Evolutionary conservation across 2,113 vertebrate species (phyloP), one percentile per base, ranked within the genome.

Genomic region (Oenanthe melanoleuca): DNA sequence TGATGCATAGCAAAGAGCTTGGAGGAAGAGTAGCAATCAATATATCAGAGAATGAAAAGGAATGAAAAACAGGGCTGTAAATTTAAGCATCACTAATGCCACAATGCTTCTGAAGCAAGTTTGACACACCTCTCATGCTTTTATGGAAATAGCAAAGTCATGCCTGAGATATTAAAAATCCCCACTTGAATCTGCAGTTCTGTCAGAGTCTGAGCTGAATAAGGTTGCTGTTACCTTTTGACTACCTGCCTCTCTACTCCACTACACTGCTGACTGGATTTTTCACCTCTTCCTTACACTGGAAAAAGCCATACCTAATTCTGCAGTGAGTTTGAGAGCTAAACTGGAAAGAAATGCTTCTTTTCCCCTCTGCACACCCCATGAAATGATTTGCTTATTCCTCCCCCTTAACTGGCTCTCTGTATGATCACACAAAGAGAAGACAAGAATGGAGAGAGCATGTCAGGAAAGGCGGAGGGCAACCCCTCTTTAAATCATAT

Each of bases 11-110:
- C 59, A 93, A 92, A 66, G 37, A 89, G 52, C 34, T 63, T 78
- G 71, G 73, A 92, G 81, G 75, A 92, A 91, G 25, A 70, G 21
- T 34, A 85, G 87, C 83, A 94, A 89, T 88, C 73, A 91, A 85
- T 87, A 73, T 47, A 82, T 7, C 69, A 70, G 89, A 85, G 52
- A 55, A 45, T 45, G 44, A 45, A 33, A 80, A 95, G 61, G 77
- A 84, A 88, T 79, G 33, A 63, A 74, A 85, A 83, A 70, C 21
- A 50, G 49, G 66, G 55, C 45, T 74, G 31, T 88, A 91, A 86
- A 88, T 86, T 82, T 80, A 91, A 92, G 59, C 11, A 15, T 59
- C 49, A 33, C 64, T 66, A 92, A 73, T 61, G n/a, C 34, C 42
- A 72, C 50, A 59, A 17, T 21, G 57, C 34, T 88, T 78, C 45